These are phyloP conservation scores for Notechis scutatus DNA, from an alignment of 2,113 vertebrate genomes.

Conservation along the genomic window DNA sequence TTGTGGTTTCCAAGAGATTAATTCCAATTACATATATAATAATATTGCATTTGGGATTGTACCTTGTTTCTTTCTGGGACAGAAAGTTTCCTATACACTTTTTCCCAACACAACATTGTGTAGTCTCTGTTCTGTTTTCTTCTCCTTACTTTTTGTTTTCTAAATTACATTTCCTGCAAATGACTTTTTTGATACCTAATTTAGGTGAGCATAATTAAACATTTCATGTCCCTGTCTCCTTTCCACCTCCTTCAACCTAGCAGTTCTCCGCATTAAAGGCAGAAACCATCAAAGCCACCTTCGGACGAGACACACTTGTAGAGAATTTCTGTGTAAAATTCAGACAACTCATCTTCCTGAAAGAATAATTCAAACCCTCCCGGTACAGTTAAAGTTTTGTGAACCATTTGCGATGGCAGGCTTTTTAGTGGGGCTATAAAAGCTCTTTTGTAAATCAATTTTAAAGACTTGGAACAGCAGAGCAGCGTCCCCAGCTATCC, in stretches of 20 bases:
- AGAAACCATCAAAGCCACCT: not conserved
- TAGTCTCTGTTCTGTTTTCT: not conserved
- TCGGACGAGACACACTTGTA: not conserved
- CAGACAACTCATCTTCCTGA: not conserved
- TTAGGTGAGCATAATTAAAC: constrained; percentile 40
- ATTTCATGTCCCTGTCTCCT: not conserved
- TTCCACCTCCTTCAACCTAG: not conserved
- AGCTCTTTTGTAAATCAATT: constrained; percentile 52
- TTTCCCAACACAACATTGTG: not conserved
- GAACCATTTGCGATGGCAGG: constrained; percentile 13
- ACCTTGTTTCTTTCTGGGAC: not conserved
- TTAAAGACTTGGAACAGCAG: constrained; percentile 40
- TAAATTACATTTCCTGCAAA: not conserved
- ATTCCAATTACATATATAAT: not conserved
- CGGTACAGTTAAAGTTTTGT: not conserved
- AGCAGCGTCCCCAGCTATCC: constrained; percentile 44
- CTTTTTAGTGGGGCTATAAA: constrained; percentile 31
- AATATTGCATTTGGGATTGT: not conserved
- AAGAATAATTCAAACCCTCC: constrained; percentile 16
- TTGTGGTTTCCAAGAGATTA: not conserved
- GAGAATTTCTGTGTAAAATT: constrained; percentile 16
- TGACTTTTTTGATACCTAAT: not conserved
- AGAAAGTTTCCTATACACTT: not conserved
- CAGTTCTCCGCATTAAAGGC: constrained; percentile 1
- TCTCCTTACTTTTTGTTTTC: not conserved